Base-by-base conservation (phyloP, 2,113 vertebrate species). In the Terrapene triunguis region DNA sequence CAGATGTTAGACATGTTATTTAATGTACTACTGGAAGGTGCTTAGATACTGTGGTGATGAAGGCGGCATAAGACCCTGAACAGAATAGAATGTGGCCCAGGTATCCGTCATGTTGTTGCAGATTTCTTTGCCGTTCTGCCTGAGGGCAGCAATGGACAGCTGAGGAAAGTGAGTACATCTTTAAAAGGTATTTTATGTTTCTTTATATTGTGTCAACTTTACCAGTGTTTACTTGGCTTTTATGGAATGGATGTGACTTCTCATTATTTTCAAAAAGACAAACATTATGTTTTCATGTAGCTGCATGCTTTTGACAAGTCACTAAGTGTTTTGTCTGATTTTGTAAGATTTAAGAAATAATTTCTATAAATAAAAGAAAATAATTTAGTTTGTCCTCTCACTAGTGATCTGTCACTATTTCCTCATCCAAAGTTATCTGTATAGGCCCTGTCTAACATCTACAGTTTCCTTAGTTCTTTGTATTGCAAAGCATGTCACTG, bases 91-190 rank as follows among this genome's bases (percentile, higher is more conserved):
- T 38, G 13, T 54, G 13, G n/a, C 27, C n/a, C 27, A 55, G 50
- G 16, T 74, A 72, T 24, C 86, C 51, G 51, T 12, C 48, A 22
- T 1, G 2, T 62, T 78, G 29, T 10, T 48, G 27, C 38, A 3
- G 19, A 8, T 57, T 83, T 59, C 1, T 11, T 0, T 1, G 2
- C 5, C 85, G 48, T 6, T 89, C 27, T 86, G 11, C 53, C 50
- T 76, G 4, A n/a, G 55, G 62, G 44, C 44, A 92, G n/a, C 84
- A 53, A 22, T 1, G 2, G 6, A 9, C 0, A 0, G 10, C 72
- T 65, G 82, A 76, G 82, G 50, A 93, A 87, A 57, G 16, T 3
- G 81, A 62, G 8, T 2, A 5, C 78, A n/a, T 17, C 57, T 22
- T 94, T 54, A 93, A 89, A 51, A 51, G 5, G 80, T 0, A 76